Base-by-base conservation (phyloP, 23 tunicate genomes). In the Ciona savignyi region DNA sequence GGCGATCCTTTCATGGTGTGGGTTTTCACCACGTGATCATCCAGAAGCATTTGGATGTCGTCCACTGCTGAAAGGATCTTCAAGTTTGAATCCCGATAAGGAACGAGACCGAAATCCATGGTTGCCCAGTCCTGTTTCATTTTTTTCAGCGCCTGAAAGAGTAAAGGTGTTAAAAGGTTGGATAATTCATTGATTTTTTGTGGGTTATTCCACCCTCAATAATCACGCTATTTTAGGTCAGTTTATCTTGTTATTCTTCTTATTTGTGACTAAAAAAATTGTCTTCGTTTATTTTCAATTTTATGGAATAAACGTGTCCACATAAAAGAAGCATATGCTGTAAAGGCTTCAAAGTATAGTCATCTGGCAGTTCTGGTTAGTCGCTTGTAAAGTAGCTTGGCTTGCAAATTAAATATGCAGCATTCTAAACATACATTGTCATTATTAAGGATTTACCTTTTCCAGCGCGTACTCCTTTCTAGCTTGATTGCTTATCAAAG, bases 1-100 rank as follows among this genome's bases (percentile, higher is more conserved):
- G 96, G 96, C 24, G 96, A 88, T 26, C 96, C 96, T 60, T 88
- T 88, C 96, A 88, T 88, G 0, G 96, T 88, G 76, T 88, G 96
- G 0, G 96, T 88, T 73, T 88, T 88, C 51, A 88, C 96, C 56
- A 88, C 84, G 70, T 88, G 96, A 63, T 88, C 96, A 72, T 88
- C 96, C 28, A 88, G 73, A 19, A 88, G 78, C 66, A 83, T 78
- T 34, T 88, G 96, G 67, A 88, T 81, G 49, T 88, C 96, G 63
- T 88, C 96, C 33, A 88, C 96, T 9, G 96, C 83, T 1, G 84
- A 77, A 34, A 88, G 87, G 62, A 88, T 85, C 25, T 80, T 56
- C 9, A 88, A 34, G 23, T 82, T 79, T 3, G 74, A 49, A 68
- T 88, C 87, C 1, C 96, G 87, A 31, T 88, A 88, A 0, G 87